Evolutionary conservation across 92 coral and sea anemone genomes (phyloP), one percentile per base, ranked within the genome.

Genomic region (Isaurus tuberculatus): DNA sequence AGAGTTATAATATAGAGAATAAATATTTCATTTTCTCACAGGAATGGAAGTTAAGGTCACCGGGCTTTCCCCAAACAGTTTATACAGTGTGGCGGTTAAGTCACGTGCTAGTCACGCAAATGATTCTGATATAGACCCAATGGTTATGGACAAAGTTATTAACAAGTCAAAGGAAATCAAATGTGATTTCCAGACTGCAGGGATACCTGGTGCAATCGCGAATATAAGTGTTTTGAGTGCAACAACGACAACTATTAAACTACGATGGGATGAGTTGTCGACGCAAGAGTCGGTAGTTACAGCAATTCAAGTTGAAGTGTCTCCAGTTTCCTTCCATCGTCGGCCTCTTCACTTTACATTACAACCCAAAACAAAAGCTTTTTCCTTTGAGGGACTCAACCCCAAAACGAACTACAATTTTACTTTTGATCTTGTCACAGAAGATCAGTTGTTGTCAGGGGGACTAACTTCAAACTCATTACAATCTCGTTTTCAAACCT

Each of bases 51-150:
- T 80, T 28, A 75, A 61, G 63, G 26, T 93, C 5, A 80, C 32
- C 20, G 85, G 86, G 36, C 90, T 93, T 25, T 69, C 28, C 2
- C 92, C 94, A 16, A 49, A 75, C 11, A 55, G 48, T 2, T 81
- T 79, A 28, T 93, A 93, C 70, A 84, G 29, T 36, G 91, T 91
- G 72, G 68, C 79, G 6, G 40, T 93, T 2, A 88, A 91, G 75
- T 79, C 92, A 53, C 70, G 86, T 16, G 94, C 94, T 9, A 32
- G 88, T 10, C 97, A 93, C 85, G 73, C 88, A 20, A 93, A 91
- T 63, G 90, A 93, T 34, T 2, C 25, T 60, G 83, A 81, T 22
- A 57, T 23, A 11, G 70, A 79, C 32, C 79, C 86, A 69, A 51
- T 29, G 22, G 64, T 44, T 75, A 22, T 30, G 4, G 89, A 85